Base-by-base conservation (phyloP, 2,888 invertebrate genomes). In the Parnassius orleans region DNA sequence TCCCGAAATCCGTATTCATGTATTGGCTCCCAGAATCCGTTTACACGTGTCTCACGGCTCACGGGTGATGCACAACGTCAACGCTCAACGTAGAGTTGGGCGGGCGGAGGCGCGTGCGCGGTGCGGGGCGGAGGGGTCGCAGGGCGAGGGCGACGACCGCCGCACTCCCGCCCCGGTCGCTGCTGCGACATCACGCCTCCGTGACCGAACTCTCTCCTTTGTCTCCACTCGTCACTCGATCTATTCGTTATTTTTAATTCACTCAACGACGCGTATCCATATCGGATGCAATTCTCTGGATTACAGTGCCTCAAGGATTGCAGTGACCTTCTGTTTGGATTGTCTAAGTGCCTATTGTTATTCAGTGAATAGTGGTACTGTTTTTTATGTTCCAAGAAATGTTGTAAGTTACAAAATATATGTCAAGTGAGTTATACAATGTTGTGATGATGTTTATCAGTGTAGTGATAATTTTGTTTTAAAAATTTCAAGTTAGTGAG, bases 271-370 rank as follows among this genome's bases (percentile, higher is more conserved):
- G 65, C 69, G 68, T 65, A 69, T 65, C 67, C 70, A 66, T 67
- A 70, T 74, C 76, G 75, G 75, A 81, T 76, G 71, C 68, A 59
- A 57, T 72, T 74, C 72, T 73, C 72, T 87, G 90, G 90, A 91
- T 91, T 90, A 76, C 90, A 90, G 90, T 91, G 90, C 72, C 72
- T 70, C 68, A 77, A 77, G 90, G 90, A 91, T 90, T 90, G 90
- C 91, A 91, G 91, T 91, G 90, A 75, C 73, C 70, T 68, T 72
- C 64, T 60, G 66, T 71, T 66, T 73, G 84, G 84, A 86, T 83
- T 80, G 2, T 72, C 72, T 43, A 33, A 33, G 33, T 33, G 33
- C 7, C 33, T 33, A 33, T 33, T 33, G 10, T 42, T 54, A 42
- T 50, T 51, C 12, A 11, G 43, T 53, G 15, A 24, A 57, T 43